Percentiles rank a stretch among this genome's conserved stretches.
These are phyloP conservation scores for Lycocorax pyrrhopterus DNA, from an alignment of 2,113 vertebrate species.

Conservation along the genomic window DNA sequence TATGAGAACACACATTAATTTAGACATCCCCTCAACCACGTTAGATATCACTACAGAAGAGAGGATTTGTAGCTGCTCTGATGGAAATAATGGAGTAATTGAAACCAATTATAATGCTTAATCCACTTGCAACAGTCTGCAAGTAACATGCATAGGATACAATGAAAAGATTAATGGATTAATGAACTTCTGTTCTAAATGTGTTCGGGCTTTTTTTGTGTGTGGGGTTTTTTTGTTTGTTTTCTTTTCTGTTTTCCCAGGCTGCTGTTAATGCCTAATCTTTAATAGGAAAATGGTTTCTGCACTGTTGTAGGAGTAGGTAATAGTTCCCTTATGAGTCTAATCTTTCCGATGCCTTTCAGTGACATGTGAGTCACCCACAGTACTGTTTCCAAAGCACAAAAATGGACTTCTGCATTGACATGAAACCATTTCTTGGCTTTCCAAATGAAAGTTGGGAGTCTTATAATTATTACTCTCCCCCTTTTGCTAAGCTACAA, in stretches of 20 bases:
- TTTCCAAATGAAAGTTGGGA: neutral
- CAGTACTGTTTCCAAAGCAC: neutral
- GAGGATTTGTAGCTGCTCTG: neutral
- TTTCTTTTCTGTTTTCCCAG: neutral
- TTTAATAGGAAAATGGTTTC: constrained; percentile 7
- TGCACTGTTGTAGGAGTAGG: neutral
- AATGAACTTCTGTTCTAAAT: constrained; percentile 14
- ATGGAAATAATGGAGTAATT: constrained; percentile 32
- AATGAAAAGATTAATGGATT: constrained; percentile 37
- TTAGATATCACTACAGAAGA: neutral
- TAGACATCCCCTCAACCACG: neutral
- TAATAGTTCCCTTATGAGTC: constrained; percentile 49
- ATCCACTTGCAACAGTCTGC: constrained; percentile 22
- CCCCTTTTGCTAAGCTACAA: neutral
- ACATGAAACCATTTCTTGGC: neutral
- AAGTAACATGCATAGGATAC: neutral
- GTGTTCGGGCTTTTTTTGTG: neutral
- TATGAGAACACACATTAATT: neutral
- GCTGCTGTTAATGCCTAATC: neutral
- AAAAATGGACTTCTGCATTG: neutral
- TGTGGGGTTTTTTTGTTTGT: neutral
- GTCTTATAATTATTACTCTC: neutral
- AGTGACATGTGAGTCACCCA: neutral
- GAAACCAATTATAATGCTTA: constrained; percentile 16
- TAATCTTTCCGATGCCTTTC: neutral